A percentile compares a stretch with the other conserved stretches of the same genome.
Evolutionary conservation across 2,797 vertebrate genomes (phyloP).

Genomic region (Enteromius anoplus): DNA sequence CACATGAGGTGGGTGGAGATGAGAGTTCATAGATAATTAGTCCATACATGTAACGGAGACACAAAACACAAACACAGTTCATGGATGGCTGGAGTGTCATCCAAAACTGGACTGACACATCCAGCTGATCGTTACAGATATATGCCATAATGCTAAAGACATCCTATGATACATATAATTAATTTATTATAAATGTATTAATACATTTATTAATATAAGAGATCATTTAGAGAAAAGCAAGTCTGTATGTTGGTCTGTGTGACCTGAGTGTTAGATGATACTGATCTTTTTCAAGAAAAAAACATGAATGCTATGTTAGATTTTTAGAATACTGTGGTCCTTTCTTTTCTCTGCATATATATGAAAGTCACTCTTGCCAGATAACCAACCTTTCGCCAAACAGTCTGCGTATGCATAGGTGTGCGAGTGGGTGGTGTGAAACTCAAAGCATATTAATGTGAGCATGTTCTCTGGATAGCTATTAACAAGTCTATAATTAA

Average conservation of each 20-base stretch:
- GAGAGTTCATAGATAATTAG: too few species aligned
- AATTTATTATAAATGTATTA: not conserved
- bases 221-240: too few species aligned
- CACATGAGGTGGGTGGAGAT: too few species aligned
- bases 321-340: not conserved
- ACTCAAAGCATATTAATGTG: conserved; percentile 41
- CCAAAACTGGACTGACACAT: too few species aligned
- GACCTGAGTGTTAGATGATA: not conserved
- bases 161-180: not conserved
- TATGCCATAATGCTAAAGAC: not conserved
- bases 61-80: too few species aligned
- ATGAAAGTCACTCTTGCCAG: conserved; percentile 22
- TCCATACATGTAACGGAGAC: too few species aligned
- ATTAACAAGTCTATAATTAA: conserved; percentile 54
- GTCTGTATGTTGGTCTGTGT: not conserved
- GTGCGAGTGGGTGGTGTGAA: conserved; percentile 36
- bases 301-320: not conserved
- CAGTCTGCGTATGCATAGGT: not conserved
- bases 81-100: too few species aligned
- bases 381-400: conserved; percentile 32
- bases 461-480: conserved; percentile 9
- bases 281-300: not conserved
- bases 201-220: too few species aligned
- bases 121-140: too few species aligned
- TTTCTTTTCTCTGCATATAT: conserved; percentile 17